Evolutionary conservation across 2,888 invertebrate species (phyloP), one percentile per base, ranked within the genome.

Genomic region (Rhodophaea formosa): DNA sequence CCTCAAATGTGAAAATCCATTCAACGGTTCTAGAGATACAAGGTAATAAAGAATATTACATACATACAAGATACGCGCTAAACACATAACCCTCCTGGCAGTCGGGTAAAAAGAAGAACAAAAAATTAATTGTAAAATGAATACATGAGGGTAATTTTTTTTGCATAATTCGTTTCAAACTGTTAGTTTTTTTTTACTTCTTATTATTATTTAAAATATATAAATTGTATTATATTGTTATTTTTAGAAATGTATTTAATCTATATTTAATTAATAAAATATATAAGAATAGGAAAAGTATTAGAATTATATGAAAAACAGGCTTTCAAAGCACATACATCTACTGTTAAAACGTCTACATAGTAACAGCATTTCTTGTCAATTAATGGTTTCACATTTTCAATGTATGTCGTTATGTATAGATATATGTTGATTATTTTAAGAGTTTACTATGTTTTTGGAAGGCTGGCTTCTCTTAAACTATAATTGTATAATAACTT

Each of bases 401-500:
- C 10, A 49, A 49, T 45, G 12, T 53, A 44, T 44, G 44, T 23
- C 23, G 23, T 54, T 54, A 55, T 57, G 57, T 61, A 61, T 59
- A 57, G 59, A 55, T 23, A 15, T 46, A 35, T 56, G 43, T 12
- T 8, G 29, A 53, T 58, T 58, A 51, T 30, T 54, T 62, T 54
- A 52, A 56, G 30, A 46, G 7, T 10, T 51, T 42, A 35, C 32
- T 30, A 42, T 66, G 71, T 60, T 68, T 58, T 68, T 56, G 54
- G 68, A 78, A 79, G 80, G 81, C 82, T 82, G 81, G 81, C 56
- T 62, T 58, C 55, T 53, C 56, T 64, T 63, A 46, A 62, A 61
- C 61, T 57, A 59, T 53, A 56, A 49, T 60, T 54, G 53, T 52
- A 58, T 57, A 57, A 14, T n/a, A 59, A 51, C 49, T 39, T 12